Evolutionary conservation across 1,140 invertebrate genomes (phyloP).

Genomic region (Diorhabda elongata): DNA sequence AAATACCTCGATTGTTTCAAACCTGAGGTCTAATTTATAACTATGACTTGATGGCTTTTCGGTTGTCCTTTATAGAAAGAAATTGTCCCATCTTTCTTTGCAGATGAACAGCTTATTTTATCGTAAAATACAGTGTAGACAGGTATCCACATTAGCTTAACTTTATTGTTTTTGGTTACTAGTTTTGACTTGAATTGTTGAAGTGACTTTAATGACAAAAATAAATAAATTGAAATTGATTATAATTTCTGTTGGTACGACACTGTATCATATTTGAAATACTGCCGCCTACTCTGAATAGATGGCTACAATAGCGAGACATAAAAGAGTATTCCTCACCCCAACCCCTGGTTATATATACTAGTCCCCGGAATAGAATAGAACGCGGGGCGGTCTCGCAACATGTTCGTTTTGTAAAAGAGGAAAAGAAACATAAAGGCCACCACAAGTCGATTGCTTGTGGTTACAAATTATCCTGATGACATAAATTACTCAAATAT

Average conservation of each 20-base stretch:
- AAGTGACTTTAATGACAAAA: no score
- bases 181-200: no score
- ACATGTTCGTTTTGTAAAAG: slow-evolving; percentile 13
- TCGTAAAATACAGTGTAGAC: no score
- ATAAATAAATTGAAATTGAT: no score
- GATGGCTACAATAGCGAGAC: slow-evolving; percentile 7
- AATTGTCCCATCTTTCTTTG: no score
- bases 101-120: no score
- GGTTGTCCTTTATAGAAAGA: no score
- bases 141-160: no score
- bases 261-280: slow-evolving; percentile 8
- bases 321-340: slow-evolving; percentile 6
- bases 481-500: slow-evolving; percentile 13
- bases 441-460: slow-evolving; percentile 16
- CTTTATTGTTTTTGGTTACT: no score
- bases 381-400: slow-evolving; percentile 11
- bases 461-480: slow-evolving; percentile 17
- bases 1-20: no score
- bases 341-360: slow-evolving; percentile 3
- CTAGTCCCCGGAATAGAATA: slow-evolving; percentile 1
- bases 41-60: no score
- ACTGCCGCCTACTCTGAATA: slow-evolving; percentile 12
- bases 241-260: neutral
- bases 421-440: slow-evolving; percentile 8
- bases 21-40: no score